These are phyloP conservation scores for Varecia variegata DNA, from an alignment of 2,797 vertebrate species.

Conservation along the genomic window DNA sequence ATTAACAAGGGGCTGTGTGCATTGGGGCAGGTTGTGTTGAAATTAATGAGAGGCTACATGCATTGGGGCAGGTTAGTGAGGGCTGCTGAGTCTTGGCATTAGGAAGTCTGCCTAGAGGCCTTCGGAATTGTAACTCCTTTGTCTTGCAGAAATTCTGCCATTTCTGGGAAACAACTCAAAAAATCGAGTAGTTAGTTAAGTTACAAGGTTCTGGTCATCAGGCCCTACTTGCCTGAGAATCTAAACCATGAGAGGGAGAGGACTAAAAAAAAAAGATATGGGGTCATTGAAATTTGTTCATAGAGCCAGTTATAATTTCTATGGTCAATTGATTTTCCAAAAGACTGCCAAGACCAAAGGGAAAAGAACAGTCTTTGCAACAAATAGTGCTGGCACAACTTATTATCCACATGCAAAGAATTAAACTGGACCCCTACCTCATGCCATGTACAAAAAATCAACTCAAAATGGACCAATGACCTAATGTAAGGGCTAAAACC, in stretches of 20 bases:
- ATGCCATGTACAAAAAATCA: background rate
- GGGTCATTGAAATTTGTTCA: background rate
- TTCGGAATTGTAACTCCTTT: too few species aligned
- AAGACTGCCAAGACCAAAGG: background rate
- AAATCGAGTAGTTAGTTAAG: background rate
- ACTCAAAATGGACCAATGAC: background rate
- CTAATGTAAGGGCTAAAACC: background rate
- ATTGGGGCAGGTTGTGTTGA: too few species aligned
- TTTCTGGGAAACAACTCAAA: background rate
- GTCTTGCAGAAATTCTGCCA: too few species aligned
- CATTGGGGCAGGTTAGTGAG: background rate
- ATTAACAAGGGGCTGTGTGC: background rate
- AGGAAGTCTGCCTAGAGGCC: background rate
- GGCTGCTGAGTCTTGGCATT: background rate
- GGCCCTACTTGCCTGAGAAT: background rate
- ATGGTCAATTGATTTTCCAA: slow-evolving; percentile 31
- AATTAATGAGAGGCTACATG: too few species aligned
- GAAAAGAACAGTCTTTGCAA: background rate
- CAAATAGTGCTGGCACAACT: background rate
- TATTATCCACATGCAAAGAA: background rate
- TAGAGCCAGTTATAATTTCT: background rate
- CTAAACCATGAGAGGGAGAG: too few species aligned
- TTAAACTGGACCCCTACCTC: background rate
- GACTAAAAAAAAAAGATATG: background rate
- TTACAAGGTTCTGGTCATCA: background rate